These are phyloP conservation scores for Ctenomys sociabilis DNA, from an alignment of 2,113 vertebrate genomes.

Conservation along the genomic window DNA sequence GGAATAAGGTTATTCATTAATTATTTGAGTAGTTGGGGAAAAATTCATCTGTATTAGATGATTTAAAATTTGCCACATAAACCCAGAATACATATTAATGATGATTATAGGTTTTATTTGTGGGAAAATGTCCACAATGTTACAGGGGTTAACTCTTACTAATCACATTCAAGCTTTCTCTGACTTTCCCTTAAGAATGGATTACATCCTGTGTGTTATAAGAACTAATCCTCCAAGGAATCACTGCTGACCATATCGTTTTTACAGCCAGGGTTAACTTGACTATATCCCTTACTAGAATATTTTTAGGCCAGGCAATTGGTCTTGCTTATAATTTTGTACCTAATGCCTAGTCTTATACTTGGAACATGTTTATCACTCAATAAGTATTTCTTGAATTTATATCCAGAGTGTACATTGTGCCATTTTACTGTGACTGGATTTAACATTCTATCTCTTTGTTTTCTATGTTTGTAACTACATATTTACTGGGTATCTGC, in stretches of 20 bases:
- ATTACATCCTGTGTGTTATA: constrained; percentile 8
- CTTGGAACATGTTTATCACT: constrained; percentile 35
- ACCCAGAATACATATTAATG: background rate
- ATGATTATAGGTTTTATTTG: background rate
- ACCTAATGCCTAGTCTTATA: background rate
- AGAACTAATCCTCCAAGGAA: constrained; percentile 23
- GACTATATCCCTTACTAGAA: background rate
- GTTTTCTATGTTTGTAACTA: background rate
- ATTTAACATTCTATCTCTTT: constrained; percentile 26
- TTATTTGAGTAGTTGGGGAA: constrained; percentile 29
- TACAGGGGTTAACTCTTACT: background rate
- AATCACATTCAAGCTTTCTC: constrained; percentile 5
- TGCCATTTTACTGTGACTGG: background rate
- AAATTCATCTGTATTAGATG: background rate
- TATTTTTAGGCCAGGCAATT: background rate
- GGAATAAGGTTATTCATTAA: background rate
- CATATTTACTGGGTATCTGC: background rate
- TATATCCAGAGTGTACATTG: constrained; percentile 3
- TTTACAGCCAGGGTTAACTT: constrained; percentile 39
- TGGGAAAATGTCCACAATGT: background rate
- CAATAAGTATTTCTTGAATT: constrained; percentile 45
- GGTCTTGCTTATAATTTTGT: constrained; percentile 44
- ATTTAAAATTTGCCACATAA: constrained; percentile 36
- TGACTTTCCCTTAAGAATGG: constrained; percentile 21
- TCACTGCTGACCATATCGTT: constrained; percentile 15